Base-by-base conservation (phyloP, 2,888 invertebrate species). In the Physocephala rufipes region DNA sequence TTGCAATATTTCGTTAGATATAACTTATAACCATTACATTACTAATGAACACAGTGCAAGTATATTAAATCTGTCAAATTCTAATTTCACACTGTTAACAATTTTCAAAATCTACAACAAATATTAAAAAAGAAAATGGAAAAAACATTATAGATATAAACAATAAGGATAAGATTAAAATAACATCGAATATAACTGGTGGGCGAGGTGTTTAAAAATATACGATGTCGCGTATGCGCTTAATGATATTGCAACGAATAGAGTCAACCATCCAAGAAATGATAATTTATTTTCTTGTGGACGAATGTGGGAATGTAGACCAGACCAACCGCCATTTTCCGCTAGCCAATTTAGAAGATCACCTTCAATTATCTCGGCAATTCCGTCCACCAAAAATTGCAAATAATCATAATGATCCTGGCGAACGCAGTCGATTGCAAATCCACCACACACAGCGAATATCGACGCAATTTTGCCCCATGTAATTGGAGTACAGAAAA, bases 381-480 rank as follows among this genome's bases (percentile, higher is more conserved):
- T 91, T 55, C 92, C 92, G 76, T 94, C 93, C 67, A 95, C 88
- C 36, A 96, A 88, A 63, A 90, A 90, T 19, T 92, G 90, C 63
- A 95, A 88, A 78, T 91, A 93, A 47, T 95, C 95, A 0, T 92
- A 92, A 86, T 91, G 88, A 75, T 94, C 90, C 87, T 93, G 87
- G 76, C 92, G 83, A 77, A 94, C 88, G 86, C 93, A 91, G 81
- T 95, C 95, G 26, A 93, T 91, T 9, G 95, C 94, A 66, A 95
- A 88, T 0, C 93, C 94, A 4, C 94, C 95, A 65, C 94, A 93
- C 2, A 95, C 90, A 21, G 94, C 92, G 83, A 91, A 94, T 67
- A 95, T 89, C 15, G 95, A 92, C 69, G 93, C 91, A 72, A 90
- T 88, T 88, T 93, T 94, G 68, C 92, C 91, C 94, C 94, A 94